Evolutionary conservation across 2,888 invertebrate genomes (phyloP), one percentile per base, ranked within the genome.

Genomic region (Calameuta pallipes): DNA sequence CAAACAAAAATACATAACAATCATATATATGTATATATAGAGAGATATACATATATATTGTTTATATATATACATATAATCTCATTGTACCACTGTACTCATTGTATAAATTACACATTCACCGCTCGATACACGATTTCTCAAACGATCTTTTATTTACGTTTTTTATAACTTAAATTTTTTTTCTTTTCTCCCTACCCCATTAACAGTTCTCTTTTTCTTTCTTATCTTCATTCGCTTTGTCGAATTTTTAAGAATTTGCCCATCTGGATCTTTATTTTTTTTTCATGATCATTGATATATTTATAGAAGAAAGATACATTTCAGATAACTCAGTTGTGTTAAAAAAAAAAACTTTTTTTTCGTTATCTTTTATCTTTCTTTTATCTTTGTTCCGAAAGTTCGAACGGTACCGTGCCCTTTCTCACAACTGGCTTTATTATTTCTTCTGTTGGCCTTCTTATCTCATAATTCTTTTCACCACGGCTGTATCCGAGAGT

Each of bases 31-130:
- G 73, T 82, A 80, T 81, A 79, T 77, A 81, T 78, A 84, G 83
- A 82, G 84, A 85, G 80, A 82, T 82, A 78, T 80, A 35, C 36
- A 74, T 33, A 74, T 78, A 78, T 78, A 78, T 75, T 33, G 30
- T 31, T 31, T 75, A 76, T 76, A 41, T 73, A 80, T 75, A 79
- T 77, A 76, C 75, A 75, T 77, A 71, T 77, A 76, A 33, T 78
- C 81, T 87, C 87, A 88, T 87, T 84, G 88, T 89, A 89, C 89
- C 89, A 89, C 88, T 88, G 87, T 89, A 89, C 89, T 90, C 91
- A 91, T 91, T 91, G 91, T 91, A 90, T 90, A 90, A 91, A 91
- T 90, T 89, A 91, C 91, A 91, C 90, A 90, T 81, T 89, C 89
- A 90, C 89, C 88, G 87, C 88, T 89, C 87, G 87, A 87, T 15